phyloP scores from a whole-genome alignment of 2,888 invertebrate genomes.

The Chydorus sphaericus region DNA sequence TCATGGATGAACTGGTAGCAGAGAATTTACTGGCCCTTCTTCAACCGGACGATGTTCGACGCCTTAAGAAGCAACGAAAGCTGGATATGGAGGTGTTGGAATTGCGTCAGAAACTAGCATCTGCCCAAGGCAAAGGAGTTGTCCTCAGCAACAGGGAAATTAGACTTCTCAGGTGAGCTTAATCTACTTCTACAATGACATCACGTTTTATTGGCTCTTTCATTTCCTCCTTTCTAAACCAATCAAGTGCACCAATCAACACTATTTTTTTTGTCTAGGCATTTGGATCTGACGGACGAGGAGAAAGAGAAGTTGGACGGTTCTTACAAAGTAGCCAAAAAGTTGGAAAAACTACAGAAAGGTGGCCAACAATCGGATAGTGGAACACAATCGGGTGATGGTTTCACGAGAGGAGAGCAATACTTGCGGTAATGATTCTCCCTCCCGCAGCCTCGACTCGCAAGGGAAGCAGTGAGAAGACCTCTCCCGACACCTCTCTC shows the following conservation, averaged over 20 bases:
- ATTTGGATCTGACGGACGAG: conserved; percentile 78
- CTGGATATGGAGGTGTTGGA: conserved; percentile 82
- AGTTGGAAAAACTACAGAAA: conserved; percentile 72
- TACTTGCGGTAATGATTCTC: not conserved
- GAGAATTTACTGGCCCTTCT: conserved; percentile 75
- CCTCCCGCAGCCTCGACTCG: conserved; percentile 23
- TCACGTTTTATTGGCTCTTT: not conserved
- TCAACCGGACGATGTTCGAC: conserved; percentile 67
- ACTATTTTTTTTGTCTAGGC: conserved; percentile 35
- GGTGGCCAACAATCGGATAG: no score
- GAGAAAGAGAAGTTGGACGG: conserved; percentile 83
- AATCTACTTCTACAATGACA: not conserved
- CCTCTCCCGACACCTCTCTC: conserved; percentile 50
- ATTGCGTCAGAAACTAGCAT: conserved; percentile 53
- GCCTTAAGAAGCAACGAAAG: conserved; percentile 75
- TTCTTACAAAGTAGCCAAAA: conserved; percentile 80
- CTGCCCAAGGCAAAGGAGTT: conserved; percentile 46
- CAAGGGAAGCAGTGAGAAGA: conserved; percentile 23
- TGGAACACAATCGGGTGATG: no score
- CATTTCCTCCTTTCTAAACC: not conserved
- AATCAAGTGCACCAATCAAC: no score
- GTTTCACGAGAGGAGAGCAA: conserved; percentile 30
- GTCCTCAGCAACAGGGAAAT: conserved; percentile 85
- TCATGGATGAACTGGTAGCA: conserved; percentile 70
- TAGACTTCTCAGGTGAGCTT: conserved; percentile 48